Conservation (phyloP, 2,888 invertebrate species). For the Tenthredo mesomela region DNA sequence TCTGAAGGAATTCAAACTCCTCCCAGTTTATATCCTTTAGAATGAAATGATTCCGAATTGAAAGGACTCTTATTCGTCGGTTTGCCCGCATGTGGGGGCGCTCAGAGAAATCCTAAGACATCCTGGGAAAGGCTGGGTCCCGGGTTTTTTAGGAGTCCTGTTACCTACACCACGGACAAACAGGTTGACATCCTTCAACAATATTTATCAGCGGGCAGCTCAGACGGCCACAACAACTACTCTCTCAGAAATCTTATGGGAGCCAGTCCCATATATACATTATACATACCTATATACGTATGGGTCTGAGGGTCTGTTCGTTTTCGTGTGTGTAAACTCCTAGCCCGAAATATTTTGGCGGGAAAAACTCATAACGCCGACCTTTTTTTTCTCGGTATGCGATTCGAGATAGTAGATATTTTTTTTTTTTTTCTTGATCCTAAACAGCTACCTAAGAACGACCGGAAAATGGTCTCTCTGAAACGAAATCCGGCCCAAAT, state of each 20-base stretch:
- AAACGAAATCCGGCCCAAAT: slow-evolving; percentile 48
- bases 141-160: slow-evolving; percentile 56
- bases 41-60: slow-evolving; percentile 49
- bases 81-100: slow-evolving; percentile 46
- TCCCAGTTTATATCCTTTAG: slow-evolving; percentile 34
- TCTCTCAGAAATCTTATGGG: not conserved
- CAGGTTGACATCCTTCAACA: slow-evolving; percentile 66
- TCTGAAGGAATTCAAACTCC: slow-evolving; percentile 22
- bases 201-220: slow-evolving; percentile 62
- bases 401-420: slow-evolving; percentile 11
- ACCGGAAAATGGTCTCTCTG: slow-evolving; percentile 56
- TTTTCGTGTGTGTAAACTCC: slow-evolving; percentile 46
- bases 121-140: slow-evolving; percentile 60
- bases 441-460: slow-evolving; percentile 54
- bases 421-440: slow-evolving; percentile 20
- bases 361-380: slow-evolving; percentile 53
- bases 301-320: slow-evolving; percentile 8
- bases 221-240: slow-evolving; percentile 23
- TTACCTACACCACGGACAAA: slow-evolving; percentile 60
- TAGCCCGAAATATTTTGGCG: slow-evolving; percentile 55
- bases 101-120: slow-evolving; percentile 49
- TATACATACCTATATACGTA: not conserved
- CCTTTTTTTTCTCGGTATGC: slow-evolving; percentile 30
- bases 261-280: not conserved
- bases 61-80: slow-evolving; percentile 41